phyloP scores from a whole-genome alignment of 1,140 invertebrate genomes.

The Pseudachorutes palmiensis region DNA sequence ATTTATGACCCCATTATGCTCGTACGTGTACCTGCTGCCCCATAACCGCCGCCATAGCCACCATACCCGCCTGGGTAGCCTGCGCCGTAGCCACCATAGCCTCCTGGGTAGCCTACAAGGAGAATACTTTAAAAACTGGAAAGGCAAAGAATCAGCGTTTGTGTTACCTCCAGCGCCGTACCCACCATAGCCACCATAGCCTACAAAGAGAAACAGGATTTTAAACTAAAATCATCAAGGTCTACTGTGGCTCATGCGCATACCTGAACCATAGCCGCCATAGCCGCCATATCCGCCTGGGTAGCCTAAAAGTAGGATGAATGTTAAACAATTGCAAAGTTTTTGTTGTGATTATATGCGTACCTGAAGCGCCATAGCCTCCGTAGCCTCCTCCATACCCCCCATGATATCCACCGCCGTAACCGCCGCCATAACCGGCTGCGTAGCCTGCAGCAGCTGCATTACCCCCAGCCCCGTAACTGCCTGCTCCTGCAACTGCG shows the following conservation, averaged over 20 bases:
- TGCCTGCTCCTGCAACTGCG: no score
- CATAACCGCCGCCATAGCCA: not conserved
- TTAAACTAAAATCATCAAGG: no score
- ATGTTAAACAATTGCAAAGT: no score
- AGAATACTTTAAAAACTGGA: not conserved
- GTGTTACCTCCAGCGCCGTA: not conserved
- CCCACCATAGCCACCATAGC: constrained; percentile 4
- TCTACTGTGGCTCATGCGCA: no score
- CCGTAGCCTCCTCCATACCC: not conserved
- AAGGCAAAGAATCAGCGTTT: not conserved
- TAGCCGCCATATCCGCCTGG: not conserved
- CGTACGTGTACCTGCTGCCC: not conserved
- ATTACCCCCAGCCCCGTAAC: not conserved
- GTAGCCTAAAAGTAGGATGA: no score
- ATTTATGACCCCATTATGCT: not conserved
- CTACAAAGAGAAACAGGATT: no score
- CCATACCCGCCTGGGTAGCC: not conserved
- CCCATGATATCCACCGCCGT: no score
- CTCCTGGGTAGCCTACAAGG: not conserved
- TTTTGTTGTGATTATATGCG: no score
- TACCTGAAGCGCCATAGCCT: not conserved
- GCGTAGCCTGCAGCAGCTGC: not conserved
- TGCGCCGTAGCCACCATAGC: not conserved
- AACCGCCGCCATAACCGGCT: no score
- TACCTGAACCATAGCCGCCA: not conserved